Evolutionary conservation across 2,113 vertebrate genomes (phyloP), one percentile per base, ranked within the genome.

Genomic region (Vimba vimba): DNA sequence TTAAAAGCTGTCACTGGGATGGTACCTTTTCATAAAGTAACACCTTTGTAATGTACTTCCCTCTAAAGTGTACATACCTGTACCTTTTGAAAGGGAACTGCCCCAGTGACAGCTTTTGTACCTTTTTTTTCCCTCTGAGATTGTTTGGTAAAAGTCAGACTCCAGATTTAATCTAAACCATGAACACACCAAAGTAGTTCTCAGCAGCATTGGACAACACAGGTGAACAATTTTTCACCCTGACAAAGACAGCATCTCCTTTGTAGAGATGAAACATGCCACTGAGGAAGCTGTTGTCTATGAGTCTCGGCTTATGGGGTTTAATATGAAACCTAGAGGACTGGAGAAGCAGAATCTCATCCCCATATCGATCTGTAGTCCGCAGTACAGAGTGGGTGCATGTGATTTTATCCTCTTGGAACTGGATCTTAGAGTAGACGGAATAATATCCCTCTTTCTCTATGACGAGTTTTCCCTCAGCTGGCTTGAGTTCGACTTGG

Each of bases 391-490:
- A 30, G 1, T 97, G 96, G 5, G 45, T 57, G 84, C 95, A 90
- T 0, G 0, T 0, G 0, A 1, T 0, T 0, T 15, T 1, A 13
- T 83, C 45, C 0, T 21, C 85, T 9, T 12, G 62, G 84, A 95
- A 91, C 85, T 86, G 93, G 79, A 97, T 87, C 85, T 96, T 96
- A 30, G 96, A 96, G 74, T 97, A 97, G 84, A 97, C 62, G 10
- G 93, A 95, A 76, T 97, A 97, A 86, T 88, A 94, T 3, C 96
- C 96, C 0, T 95, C 87, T 39, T 88, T 86, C 30, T 82, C 66
- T 25, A 94, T 89, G 69, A 94, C 47, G 2, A 97, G 92, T 1
- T 90, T 89, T 0, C 92, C 90, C 0, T 93, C 2, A 0, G 2
- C 83, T n/a, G 25, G 21, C 0, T 6, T 85, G 91, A 96, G 96